Percentiles rank a stretch among this genome's conserved stretches.
Evolutionary conservation across 2,888 invertebrate genomes (phyloP).

Genomic region (Yponomeuta sedellus): DNA sequence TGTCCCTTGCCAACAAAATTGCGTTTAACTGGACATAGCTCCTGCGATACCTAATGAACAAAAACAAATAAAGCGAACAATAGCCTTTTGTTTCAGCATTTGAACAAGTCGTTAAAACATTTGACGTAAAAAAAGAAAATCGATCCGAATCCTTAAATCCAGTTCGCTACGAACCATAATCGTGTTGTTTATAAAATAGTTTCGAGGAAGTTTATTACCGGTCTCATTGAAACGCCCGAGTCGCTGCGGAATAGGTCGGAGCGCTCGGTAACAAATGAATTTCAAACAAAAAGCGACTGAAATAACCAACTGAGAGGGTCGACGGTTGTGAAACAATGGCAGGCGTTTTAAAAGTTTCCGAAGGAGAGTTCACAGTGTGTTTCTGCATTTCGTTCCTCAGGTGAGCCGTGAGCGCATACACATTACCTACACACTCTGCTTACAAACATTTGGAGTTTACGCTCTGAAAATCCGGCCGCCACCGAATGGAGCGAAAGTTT

Average conservation of each 20-base stretch:
- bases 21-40: no score
- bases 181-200: constrained; percentile 9
- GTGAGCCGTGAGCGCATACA: no score
- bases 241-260: constrained; percentile 5
- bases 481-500: not conserved
- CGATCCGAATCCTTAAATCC: not conserved
- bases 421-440: not conserved
- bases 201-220: constrained; percentile 13
- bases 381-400: constrained; percentile 16
- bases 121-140: not conserved
- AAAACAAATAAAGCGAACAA: no score
- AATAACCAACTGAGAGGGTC: constrained; percentile 9
- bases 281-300: constrained; percentile 12
- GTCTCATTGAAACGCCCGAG: constrained; percentile 12
- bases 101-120: no score
- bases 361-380: not conserved
- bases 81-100: no score
- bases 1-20: no score
- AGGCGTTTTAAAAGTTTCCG: not conserved
- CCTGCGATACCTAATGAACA: no score
- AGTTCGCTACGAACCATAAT: not conserved
- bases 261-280: constrained; percentile 15
- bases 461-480: not conserved
- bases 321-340: constrained; percentile 9
- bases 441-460: not conserved